Percentiles rank a stretch among this genome's conserved stretches.
phyloP scores from a whole-genome alignment of 2,113 vertebrate species.

The Daphoenositta chrysoptera region DNA sequence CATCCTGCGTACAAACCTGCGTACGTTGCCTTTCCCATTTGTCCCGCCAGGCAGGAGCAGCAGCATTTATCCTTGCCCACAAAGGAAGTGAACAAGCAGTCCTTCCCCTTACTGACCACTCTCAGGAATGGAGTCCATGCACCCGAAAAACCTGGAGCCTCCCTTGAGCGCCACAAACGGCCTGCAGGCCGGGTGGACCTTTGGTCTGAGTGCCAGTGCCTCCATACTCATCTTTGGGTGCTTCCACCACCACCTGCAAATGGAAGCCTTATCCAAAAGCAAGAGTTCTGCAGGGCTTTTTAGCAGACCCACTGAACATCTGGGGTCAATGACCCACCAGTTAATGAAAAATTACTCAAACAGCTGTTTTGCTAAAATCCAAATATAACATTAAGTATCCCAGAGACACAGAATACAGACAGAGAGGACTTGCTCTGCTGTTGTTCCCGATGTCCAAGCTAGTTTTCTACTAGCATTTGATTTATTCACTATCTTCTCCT shows the following conservation, averaged over 20 bases:
- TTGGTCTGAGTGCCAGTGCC: background rate
- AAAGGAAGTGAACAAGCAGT: conserved; percentile 23
- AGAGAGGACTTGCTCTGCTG: background rate
- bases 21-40: background rate
- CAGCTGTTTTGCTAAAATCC: background rate
- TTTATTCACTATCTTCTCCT: background rate
- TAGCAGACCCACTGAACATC: background rate
- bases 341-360: background rate
- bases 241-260: background rate
- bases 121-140: conserved; percentile 4
- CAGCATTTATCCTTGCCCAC: conserved; percentile 51
- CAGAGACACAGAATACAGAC: background rate
- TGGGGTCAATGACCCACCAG: background rate
- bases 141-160: background rate
- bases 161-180: background rate
- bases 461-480: background rate
- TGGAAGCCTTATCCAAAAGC: background rate
- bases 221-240: background rate
- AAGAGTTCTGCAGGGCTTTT: background rate
- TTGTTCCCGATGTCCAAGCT: background rate
- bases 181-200: background rate
- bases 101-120: background rate
- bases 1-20: background rate
- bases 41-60: conserved; percentile 44
- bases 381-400: background rate